Conservation (phyloP, 2,888 invertebrate genomes). For the Hetaerina titia region DNA sequence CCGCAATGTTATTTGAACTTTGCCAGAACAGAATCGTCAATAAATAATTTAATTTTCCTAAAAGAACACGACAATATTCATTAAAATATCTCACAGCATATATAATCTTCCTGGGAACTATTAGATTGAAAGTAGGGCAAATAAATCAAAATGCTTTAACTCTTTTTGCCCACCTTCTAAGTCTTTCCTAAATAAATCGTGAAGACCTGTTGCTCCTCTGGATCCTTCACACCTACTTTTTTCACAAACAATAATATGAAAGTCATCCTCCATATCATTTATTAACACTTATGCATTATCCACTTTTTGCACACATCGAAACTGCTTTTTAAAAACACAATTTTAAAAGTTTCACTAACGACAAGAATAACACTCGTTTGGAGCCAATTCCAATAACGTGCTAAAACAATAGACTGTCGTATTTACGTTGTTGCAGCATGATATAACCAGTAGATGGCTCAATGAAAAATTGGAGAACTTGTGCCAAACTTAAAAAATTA, state of each 20-base stretch:
- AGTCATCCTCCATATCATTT: constrained; percentile 30
- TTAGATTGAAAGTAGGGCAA: background rate
- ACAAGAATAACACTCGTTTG: background rate
- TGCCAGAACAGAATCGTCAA: background rate
- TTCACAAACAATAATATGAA: background rate
- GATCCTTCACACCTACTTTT: background rate
- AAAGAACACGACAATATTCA: background rate
- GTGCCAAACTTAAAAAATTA: background rate
- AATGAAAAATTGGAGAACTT: background rate
- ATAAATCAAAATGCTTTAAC: background rate
- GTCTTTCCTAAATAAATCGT: background rate
- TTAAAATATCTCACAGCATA: background rate
- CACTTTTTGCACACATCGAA: background rate
- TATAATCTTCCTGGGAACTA: background rate
- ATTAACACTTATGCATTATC: background rate
- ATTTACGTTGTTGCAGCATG: background rate
- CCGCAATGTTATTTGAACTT: background rate
- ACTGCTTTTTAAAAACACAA: background rate
- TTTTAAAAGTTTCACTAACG: background rate
- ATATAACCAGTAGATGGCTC: background rate
- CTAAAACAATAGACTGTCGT: constrained; percentile 26
- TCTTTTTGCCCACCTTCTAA: constrained; percentile 15
- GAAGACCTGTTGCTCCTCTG: constrained; percentile 34
- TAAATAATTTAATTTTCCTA: background rate
- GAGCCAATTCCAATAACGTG: constrained; percentile 32